Evolutionary conservation across 64 coral and sea anemone species (phyloP).

Genomic region (Porites lutea): DNA sequence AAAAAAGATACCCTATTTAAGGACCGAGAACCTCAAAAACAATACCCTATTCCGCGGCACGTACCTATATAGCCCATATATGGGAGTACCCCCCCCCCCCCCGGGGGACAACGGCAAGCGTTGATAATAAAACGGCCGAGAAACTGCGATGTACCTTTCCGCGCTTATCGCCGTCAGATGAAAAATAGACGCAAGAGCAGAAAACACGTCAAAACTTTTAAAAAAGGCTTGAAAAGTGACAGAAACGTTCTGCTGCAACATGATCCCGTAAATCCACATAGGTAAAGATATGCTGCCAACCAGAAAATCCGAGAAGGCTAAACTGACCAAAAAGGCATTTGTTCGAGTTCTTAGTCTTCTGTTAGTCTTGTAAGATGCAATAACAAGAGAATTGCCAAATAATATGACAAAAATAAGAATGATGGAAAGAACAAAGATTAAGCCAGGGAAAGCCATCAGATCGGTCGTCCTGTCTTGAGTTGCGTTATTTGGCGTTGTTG

Average conservation of each 20-base stretch:
- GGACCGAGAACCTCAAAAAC: not conserved
- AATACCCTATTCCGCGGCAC: not conserved
- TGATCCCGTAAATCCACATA: constrained; percentile 74
- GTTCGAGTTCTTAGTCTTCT: constrained; percentile 64
- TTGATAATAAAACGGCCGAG: constrained; percentile 70
- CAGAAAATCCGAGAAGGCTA: constrained; percentile 76
- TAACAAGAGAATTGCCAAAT: constrained; percentile 66
- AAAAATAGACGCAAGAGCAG: constrained; percentile 70
- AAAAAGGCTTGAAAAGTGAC: constrained; percentile 53
- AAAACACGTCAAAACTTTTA: constrained; percentile 62
- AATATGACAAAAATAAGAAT: constrained; percentile 59
- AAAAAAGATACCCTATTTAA: too few species aligned
- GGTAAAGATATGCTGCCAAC: constrained; percentile 79
- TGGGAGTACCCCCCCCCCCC: not conserved
- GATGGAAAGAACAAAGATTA: not conserved
- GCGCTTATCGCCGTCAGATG: constrained; percentile 74
- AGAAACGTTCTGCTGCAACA: constrained; percentile 14
- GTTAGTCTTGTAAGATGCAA: constrained; percentile 64
- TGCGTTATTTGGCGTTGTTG: not conserved
- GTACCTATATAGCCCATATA: not conserved
- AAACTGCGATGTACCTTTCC: constrained; percentile 56
- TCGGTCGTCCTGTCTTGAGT: not conserved
- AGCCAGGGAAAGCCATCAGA: not conserved
- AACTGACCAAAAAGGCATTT: constrained; percentile 74
- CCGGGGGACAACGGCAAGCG: constrained; percentile 8